Evolutionary conservation across 2,888 invertebrate genomes (phyloP), one percentile per base, ranked within the genome.

Genomic region (Spisula subtruncata): DNA sequence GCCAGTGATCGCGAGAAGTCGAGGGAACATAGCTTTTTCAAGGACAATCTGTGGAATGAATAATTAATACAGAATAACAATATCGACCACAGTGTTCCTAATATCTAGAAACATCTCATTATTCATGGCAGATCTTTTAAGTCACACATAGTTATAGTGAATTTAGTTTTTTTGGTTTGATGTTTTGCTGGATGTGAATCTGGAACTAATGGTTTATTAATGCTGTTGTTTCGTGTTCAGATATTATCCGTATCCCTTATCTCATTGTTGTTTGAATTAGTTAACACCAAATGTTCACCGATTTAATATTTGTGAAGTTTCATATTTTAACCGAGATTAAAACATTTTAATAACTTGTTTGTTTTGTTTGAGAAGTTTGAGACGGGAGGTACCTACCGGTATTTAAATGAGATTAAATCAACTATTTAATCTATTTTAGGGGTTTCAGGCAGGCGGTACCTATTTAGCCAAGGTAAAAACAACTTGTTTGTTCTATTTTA

Each of bases 331-430:
- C 41, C 41, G 41, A 41, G 41, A 8, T 41, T 41, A 41, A 41
- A 41, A 41, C 41, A 41, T 5, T 8, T 41, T 41, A 41, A 41
- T 8, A 41, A 41, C 41, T 41, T 41, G 41, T 41, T 41, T 41
- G 8, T 41, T 41, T 41, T 41, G 71, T 96, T 96, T 18, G 94
- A 98, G 98, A 99, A 99, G 6, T 99, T 99, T 97, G 98, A 99
- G 96, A 98, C 99, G 20, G 97, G 99, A 92, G 99, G 99, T n/a
- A 99, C 99, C n/a, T n/a, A n/a, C n/a, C n/a, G n/a, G n/a, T n/a
- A n/a, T n/a, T n/a, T n/a, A n/a, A n/a, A n/a, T n/a, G n/a, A n/a
- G n/a, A n/a, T n/a, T n/a, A n/a, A n/a, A n/a, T n/a, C n/a, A n/a
- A n/a, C n/a, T n/a, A n/a, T n/a, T n/a, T n/a, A n/a, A n/a, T n/a